Conservation (phyloP, 1,140 invertebrate genomes). For the Gonioctena quinquepunctata region DNA sequence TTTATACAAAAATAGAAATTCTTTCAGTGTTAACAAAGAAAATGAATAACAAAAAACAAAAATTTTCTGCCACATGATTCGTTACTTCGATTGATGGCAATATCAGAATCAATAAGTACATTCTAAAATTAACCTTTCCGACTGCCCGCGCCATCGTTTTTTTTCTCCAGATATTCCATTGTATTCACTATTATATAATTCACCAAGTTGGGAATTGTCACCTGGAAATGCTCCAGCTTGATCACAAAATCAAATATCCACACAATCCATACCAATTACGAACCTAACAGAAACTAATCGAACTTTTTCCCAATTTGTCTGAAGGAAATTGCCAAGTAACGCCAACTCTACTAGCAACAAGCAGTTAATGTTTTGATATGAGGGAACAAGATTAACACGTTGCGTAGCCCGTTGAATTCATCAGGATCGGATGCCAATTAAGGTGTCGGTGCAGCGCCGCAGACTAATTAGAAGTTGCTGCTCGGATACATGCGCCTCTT, state of each 20-base stretch:
- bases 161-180: no score
- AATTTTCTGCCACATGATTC: no score
- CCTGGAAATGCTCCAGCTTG: no score
- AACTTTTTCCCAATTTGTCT: neutral
- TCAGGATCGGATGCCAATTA: neutral
- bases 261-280: neutral
- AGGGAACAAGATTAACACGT: neutral
- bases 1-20: no score
- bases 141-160: no score
- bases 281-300: neutral
- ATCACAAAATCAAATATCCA: neutral
- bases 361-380: neutral
- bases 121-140: no score
- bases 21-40: no score
- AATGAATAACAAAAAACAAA: no score
- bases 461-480: neutral
- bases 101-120: no score
- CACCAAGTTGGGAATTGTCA: no score
- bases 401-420: neutral
- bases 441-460: neutral
- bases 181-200: no score
- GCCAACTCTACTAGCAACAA: neutral
- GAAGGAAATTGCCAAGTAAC: neutral
- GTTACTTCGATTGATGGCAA: no score
- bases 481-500: neutral